These are phyloP conservation scores for Rotaria socialis DNA, from an alignment of 2,888 invertebrate genomes.

Conservation along the genomic window DNA sequence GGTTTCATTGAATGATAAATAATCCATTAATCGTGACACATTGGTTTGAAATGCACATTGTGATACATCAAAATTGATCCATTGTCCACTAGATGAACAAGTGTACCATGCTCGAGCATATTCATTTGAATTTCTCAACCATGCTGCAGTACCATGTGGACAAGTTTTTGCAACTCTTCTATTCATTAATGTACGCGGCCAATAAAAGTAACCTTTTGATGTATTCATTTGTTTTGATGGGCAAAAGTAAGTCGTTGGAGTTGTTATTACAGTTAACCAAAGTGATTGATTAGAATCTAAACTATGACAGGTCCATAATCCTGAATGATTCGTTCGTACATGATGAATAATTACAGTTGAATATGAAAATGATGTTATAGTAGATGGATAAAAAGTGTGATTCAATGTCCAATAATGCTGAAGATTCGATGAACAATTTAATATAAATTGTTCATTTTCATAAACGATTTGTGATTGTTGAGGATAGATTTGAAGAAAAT, in stretches of 20 bases:
- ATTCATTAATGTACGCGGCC: constrained; percentile 6
- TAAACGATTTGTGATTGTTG: background rate
- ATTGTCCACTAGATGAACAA: background rate
- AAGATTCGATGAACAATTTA: constrained; percentile 26
- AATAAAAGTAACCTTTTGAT: constrained; percentile 19
- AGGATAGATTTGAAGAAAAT: background rate
- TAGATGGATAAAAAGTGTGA: background rate
- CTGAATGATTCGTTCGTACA: background rate
- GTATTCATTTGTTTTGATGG: background rate
- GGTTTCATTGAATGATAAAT: background rate
- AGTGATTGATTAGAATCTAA: background rate
- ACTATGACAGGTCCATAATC: background rate
- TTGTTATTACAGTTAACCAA: background rate
- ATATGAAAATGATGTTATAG: background rate
- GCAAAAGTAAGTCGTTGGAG: background rate
- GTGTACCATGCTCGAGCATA: background rate
- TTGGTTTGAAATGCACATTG: constrained; percentile 15
- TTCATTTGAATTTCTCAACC: background rate
- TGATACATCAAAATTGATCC: constrained; percentile 14
- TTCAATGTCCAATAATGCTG: constrained; percentile 30
- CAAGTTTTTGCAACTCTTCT: background rate
- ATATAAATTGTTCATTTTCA: constrained; percentile 3
- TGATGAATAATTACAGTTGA: constrained; percentile 21
- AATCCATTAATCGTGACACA: background rate
- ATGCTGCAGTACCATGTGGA: background rate